Evolutionary conservation across 2,797 vertebrate species (phyloP).

Genomic region (Paramormyrops hopkinsi): DNA sequence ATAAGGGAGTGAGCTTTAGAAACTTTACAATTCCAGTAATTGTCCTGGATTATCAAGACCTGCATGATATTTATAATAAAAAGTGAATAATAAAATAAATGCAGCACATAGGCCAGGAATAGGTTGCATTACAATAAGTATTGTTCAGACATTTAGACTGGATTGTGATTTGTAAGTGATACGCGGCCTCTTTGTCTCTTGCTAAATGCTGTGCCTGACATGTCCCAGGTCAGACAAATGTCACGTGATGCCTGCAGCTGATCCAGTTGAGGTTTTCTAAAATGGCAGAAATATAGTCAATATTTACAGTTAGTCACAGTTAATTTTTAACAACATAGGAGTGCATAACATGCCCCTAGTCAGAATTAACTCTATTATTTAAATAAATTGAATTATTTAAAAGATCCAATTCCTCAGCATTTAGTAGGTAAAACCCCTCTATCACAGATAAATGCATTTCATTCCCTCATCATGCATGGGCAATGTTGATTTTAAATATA

Average conservation of each 20-base stretch:
- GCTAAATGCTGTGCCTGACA: not conserved
- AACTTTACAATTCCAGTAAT: not conserved
- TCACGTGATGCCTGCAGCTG: not conserved
- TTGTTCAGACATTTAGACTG: not conserved
- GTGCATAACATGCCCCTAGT: not conserved
- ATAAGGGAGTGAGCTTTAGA: not conserved
- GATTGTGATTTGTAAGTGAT: constrained; percentile 17
- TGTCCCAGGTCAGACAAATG: not conserved
- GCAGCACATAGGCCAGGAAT: not conserved
- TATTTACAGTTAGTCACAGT: not conserved
- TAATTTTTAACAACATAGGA: not conserved
- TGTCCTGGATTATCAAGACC: not conserved
- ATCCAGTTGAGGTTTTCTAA: not conserved
- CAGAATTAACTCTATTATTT: not conserved
- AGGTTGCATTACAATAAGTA: constrained; percentile 12
- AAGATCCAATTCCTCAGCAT: not conserved
- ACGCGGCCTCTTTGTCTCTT: not conserved
- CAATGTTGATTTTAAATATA: not conserved
- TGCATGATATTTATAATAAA: not conserved
- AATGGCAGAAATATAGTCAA: not conserved
- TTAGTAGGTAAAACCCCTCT: not conserved
- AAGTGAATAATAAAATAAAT: not conserved
- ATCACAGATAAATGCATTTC: not conserved
- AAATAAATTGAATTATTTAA: not conserved
- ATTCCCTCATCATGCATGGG: not conserved